Conservation (phyloP, 2,113 vertebrate genomes). For the Myotis yumanensis region DNA sequence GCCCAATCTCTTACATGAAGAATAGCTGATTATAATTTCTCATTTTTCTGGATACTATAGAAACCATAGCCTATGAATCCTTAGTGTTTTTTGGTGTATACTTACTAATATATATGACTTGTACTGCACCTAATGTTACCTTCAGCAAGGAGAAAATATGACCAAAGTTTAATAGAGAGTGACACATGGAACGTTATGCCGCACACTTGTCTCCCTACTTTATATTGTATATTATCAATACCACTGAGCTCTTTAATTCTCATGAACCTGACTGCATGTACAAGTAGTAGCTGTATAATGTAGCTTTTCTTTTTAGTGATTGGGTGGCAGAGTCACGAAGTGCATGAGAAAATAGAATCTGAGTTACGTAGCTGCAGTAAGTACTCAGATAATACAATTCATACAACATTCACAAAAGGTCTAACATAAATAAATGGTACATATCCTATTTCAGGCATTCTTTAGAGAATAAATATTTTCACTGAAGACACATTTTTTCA, state of each 20-base stretch:
- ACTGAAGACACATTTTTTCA: slow-evolving; percentile 36
- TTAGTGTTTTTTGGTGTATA: background rate
- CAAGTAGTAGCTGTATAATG: background rate
- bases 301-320: slow-evolving; percentile 59
- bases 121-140: background rate
- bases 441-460: slow-evolving; percentile 32
- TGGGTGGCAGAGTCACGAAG: slow-evolving; percentile 51
- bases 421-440: slow-evolving; percentile 46
- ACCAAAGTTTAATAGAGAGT: slow-evolving; percentile 26
- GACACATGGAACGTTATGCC: background rate
- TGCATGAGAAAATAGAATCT: slow-evolving; percentile 33
- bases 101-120: background rate
- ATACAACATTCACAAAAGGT: slow-evolving; percentile 49
- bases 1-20: background rate
- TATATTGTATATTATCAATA: background rate
- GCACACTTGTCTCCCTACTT: background rate
- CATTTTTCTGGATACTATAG: background rate
- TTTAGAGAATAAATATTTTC: slow-evolving; percentile 56
- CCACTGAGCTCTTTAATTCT: slow-evolving; percentile 29
- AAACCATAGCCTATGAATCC: background rate
- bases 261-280: background rate
- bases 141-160: background rate
- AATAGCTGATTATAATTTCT: background rate
- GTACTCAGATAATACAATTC: slow-evolving; percentile 28
- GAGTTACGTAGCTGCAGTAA: slow-evolving; percentile 32